Evolutionary conservation across 2,797 vertebrate species (phyloP), one percentile per base, ranked within the genome.

Genomic region (Acanthurus leucopareius): DNA sequence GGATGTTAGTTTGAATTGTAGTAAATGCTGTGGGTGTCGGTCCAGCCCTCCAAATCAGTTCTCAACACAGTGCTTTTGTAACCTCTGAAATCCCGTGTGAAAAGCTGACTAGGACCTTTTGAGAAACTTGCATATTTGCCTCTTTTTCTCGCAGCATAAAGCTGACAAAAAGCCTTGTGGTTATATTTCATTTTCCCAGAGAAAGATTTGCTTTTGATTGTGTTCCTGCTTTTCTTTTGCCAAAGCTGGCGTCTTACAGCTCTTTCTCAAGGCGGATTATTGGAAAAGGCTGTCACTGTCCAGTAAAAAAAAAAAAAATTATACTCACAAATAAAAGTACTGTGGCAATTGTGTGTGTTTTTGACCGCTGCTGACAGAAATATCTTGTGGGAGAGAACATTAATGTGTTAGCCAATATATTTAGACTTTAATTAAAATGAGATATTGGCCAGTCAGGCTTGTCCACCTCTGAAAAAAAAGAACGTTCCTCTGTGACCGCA

Each of bases 101-200:
- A 92, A 90, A 88, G 88, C 89, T 94, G 89, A 93, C 82, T 66
- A 47, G 73, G 80, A 81, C 86, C 83, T 92, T 92, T 92, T 83
- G 75, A 85, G 61, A 88, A 92, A 85, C 85, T 75, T 89, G 82
- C 88, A 89, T 83, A 88, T 90, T 73, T 85, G 75, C 52, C 73
- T 84, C 25, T 77, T 80, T 87, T 91, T 86, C 77, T 84, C 2
- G 44, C 83, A 60, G 73, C 49, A 74, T 84, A 71, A 90, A 82
- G 83, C 82, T 87, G 78, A 92, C 86, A 87, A 90, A 89, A 87
- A 85, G 73, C 86, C 83, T 80, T 7, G 75, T 80, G 85, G 90
- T 86, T 88, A 84, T 83, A 80, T 86, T 91, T 73, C 19, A n/a
- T 88, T 91, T 88, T 83, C 81, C 73, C 81, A 84, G 63, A 78